Percentiles rank a stretch among this genome's conserved stretches.
phyloP scores from a whole-genome alignment of 2,888 invertebrate genomes.

The Tenthredo mesomela region DNA sequence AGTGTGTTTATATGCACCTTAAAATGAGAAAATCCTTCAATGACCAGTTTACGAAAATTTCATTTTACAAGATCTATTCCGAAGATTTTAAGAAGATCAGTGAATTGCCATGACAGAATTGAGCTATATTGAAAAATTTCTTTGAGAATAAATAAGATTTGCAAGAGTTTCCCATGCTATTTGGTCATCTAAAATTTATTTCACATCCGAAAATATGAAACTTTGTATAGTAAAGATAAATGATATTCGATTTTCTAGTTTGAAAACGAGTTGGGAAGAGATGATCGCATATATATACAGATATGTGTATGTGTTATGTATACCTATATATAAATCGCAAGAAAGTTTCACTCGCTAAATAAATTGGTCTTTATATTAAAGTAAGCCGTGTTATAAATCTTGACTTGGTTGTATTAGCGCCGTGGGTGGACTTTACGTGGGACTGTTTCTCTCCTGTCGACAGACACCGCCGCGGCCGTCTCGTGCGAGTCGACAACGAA shows the following conservation, averaged over 20 bases:
- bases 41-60: neutral
- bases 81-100: neutral
- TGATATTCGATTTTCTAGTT: neutral
- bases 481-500: constrained; percentile 48
- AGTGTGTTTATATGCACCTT: neutral
- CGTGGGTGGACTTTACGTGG: constrained; percentile 71
- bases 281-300: neutral
- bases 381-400: constrained; percentile 72
- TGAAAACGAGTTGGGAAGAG: neutral
- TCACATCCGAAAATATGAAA: neutral
- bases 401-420: constrained; percentile 71
- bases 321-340: constrained; percentile 14
- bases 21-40: neutral
- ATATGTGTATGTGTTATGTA: too few relatives aligned
- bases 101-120: too few relatives aligned
- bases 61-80: neutral
- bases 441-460: constrained; percentile 54
- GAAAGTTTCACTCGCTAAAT: constrained; percentile 62
- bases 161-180: neutral
- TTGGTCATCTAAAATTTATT: neutral
- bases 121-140: neutral
- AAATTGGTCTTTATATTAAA: constrained; percentile 74
- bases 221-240: neutral
- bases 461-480: constrained; percentile 45
- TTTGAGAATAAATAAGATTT: neutral